Conservation (phyloP, 2,888 invertebrate genomes). For the Sarcophaga carnaria region DNA sequence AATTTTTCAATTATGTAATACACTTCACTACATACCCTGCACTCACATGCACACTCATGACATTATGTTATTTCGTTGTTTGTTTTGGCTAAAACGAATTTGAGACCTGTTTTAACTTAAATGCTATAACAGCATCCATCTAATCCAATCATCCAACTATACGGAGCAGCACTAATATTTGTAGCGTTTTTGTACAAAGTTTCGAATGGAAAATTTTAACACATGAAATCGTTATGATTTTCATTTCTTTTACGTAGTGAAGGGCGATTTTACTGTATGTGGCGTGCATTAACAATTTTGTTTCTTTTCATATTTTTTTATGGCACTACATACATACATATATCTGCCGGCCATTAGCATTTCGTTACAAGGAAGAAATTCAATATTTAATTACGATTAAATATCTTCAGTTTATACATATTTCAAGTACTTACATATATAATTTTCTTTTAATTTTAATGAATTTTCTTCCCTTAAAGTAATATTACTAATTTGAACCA, state of each 20-base stretch:
- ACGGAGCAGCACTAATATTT: background rate
- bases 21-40: background rate
- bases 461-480: too few relatives aligned
- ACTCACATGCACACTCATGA: slow-evolving; percentile 20
- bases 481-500: too few relatives aligned
- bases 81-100: slow-evolving; percentile 15
- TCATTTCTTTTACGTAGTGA: background rate
- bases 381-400: too few relatives aligned
- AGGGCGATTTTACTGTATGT: background rate
- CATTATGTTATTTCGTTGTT: slow-evolving; percentile 22
- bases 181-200: background rate
- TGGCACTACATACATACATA: too few relatives aligned
- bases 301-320: too few relatives aligned
- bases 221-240: background rate
- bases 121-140: slow-evolving; percentile 5
- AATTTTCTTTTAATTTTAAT: too few relatives aligned
- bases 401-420: too few relatives aligned
- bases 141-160: background rate
- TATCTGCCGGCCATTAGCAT: too few relatives aligned
- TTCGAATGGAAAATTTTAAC: background rate
- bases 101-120: slow-evolving; percentile 56
- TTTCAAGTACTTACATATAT: too few relatives aligned
- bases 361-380: too few relatives aligned
- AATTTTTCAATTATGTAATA: slow-evolving; percentile 62
- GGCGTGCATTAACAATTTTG: too few relatives aligned